Base-by-base conservation (phyloP, 2,888 invertebrate genomes). In the Drosophila kuntzei region DNA sequence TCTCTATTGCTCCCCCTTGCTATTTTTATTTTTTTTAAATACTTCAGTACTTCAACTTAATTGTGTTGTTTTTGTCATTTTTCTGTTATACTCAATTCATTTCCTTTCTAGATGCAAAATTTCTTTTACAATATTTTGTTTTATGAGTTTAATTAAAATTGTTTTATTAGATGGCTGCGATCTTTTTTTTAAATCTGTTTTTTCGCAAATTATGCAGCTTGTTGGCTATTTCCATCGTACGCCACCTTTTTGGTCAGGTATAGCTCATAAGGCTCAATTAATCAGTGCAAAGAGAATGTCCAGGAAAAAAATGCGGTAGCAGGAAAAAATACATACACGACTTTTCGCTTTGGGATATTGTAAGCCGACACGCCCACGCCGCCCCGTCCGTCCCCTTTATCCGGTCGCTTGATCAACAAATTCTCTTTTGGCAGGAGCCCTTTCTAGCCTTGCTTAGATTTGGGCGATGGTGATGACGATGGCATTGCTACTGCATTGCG, bases 281-380 rank as follows among this genome's bases (percentile, higher is more conserved):
- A 88, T 89, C 85, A 88, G 78, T 58, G 65, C 41, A 76, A 70
- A 68, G 41, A 68, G 76, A 27, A 67, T 25, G 60, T 34, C 32
- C 41, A 54, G 37, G 27, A 59, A 70, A 70, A 70, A 80, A 74
- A 80, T 54, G 58, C 39, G 63, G 65, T 47, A 49, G 66, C 47
- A 34, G 27, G 32, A 34, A 82, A 80, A 77, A 75, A 59, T 34
- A 51, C 59, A 51, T 74, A 90, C 90, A 90, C 74, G 87, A 81
- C 75, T 90, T 90, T 90, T 88, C 89, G 89, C 89, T 90, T 90
- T 90, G 86, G 77, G 68, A 80, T 74, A 87, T 87, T 87, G 89
- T 90, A 81, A 80, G 76, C 79, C 59, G 75, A 89, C 87, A 87
- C 84, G 75, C 60, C 66, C 41, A 55, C 54, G 55, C 51, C 46